These are phyloP conservation scores for Cosmia pyralina DNA, from an alignment of 2,888 invertebrate genomes.

Conservation along the genomic window DNA sequence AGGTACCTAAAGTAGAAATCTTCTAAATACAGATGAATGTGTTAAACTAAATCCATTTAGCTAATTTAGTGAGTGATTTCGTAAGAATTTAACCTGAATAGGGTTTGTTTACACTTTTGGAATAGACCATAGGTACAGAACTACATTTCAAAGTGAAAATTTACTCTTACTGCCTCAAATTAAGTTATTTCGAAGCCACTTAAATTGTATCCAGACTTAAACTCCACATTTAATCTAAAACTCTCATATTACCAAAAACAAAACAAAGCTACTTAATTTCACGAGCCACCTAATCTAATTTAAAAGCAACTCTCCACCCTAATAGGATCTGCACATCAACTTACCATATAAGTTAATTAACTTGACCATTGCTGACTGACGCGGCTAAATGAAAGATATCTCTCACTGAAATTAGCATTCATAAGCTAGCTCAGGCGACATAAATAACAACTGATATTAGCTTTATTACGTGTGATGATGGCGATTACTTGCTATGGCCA, in stretches of 20 bases:
- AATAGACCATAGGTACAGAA: background rate
- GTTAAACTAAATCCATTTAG: background rate
- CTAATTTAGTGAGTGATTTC: background rate
- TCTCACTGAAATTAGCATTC: conserved; percentile 86
- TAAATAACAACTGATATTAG: conserved; percentile 85
- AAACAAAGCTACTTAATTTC: conserved; percentile 40
- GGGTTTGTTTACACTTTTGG: background rate
- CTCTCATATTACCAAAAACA: conserved; percentile 30
- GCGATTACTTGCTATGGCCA: conserved; percentile 63
- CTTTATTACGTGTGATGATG: conserved; percentile 72
- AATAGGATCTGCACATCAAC: conserved; percentile 61
- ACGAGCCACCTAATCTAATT: conserved; percentile 42
- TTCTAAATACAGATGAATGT: background rate
- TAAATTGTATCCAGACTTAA: background rate
- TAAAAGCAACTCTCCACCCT: conserved; percentile 43
- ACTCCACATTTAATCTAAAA: conserved; percentile 16
- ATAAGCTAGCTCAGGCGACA: conserved; percentile 84
- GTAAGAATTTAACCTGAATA: background rate
- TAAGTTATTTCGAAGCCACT: background rate
- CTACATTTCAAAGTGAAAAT: conserved; percentile 4
- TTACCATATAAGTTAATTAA: conserved; percentile 75
- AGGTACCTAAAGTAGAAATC: background rate
- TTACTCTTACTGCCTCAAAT: background rate
- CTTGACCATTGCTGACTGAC: conserved; percentile 79
- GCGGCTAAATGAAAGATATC: conserved; percentile 84